phyloP scores from a whole-genome alignment of 2,888 invertebrate genomes.

The Diloba caeruleocephala region DNA sequence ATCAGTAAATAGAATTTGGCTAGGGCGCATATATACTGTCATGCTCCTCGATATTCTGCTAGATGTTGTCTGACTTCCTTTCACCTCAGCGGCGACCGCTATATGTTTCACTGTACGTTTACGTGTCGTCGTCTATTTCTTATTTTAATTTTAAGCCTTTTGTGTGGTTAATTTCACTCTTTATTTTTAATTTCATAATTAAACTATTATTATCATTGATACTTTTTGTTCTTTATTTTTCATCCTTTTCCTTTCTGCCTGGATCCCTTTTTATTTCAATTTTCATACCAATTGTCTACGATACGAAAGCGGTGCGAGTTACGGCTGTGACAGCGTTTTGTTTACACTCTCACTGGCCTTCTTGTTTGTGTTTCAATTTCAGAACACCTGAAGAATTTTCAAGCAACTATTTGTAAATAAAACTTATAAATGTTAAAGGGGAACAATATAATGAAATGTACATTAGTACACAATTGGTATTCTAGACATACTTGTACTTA shows the following conservation, averaged over 20 bases:
- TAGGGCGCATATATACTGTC: conserved; percentile 73
- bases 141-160: conserved; percentile 86
- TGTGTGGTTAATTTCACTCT: conserved; percentile 88
- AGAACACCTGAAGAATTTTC: conserved; percentile 71
- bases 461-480: conserved; percentile 87
- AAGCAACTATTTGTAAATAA: conserved; percentile 83
- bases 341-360: conserved; percentile 33
- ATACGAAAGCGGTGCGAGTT: conserved; percentile 57
- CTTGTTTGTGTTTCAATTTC: conserved; percentile 60
- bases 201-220: conserved; percentile 87
- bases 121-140: conserved; percentile 76
- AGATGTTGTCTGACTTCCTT: conserved; percentile 53
- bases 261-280: conserved; percentile 63
- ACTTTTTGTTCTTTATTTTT: conserved; percentile 84
- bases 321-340: conserved; percentile 40
- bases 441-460: conserved; percentile 88
- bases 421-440: conserved; percentile 86
- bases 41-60: conserved; percentile 58
- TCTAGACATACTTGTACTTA: conserved; percentile 85
- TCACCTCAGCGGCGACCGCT: conserved; percentile 54
- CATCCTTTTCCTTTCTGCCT: conserved; percentile 71
- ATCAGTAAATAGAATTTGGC: conserved; percentile 81
- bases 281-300: conserved; percentile 78
- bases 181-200: conserved; percentile 88
- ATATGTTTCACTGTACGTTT: conserved; percentile 68